Evolutionary conservation across 1,140 invertebrate genomes (phyloP), one percentile per base, ranked within the genome.

Genomic region (Cyclina sinensis): DNA sequence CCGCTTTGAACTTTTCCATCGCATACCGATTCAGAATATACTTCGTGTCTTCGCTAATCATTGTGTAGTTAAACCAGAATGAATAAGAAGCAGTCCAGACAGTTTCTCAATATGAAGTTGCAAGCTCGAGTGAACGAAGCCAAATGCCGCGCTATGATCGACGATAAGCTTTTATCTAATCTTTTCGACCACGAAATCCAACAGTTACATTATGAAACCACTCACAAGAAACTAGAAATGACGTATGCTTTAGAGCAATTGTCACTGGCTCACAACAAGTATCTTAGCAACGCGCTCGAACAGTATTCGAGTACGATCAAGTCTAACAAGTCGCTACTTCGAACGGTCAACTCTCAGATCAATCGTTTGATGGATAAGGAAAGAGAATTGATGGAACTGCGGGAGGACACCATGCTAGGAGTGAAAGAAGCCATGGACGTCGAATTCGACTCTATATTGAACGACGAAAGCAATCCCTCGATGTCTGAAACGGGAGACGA

Each of bases 71-170:
- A 16, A 46, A 46, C 43, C 43, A 54, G 2, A n/a, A 76, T 76
- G 73, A 46, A 76, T n/a, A 43, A n/a, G 46, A 43, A 48, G 21
- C 73, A 76, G 27, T 43, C 73, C 7, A 76, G 73, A 46, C 18
- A 43, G 21, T 76, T 76, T 76, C 46, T 76, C 11, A 76, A 30
- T n/a, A 76, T 76, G 73, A 76, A 76, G n/a, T 30, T 76, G 27
- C 73, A 76, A n/a, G 35, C 73, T 0, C 35, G 73, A 11, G 73
- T 76, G 7, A 76, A 76, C 27, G 73, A 76, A 76, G 73, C 73
- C 7, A 76, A 76, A 46, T 76, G 73, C 39, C 21, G 27, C 14
- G 73, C 73, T 76, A 16, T 76, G 27, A 76, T 76, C 18, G 39
- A 76, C n/a, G 73, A 76, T 43, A 76, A 76, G n/a, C 27, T 43